Evolutionary conservation across 2,113 vertebrate genomes (phyloP).

Genomic region (Pygoscelis antarcticus): DNA sequence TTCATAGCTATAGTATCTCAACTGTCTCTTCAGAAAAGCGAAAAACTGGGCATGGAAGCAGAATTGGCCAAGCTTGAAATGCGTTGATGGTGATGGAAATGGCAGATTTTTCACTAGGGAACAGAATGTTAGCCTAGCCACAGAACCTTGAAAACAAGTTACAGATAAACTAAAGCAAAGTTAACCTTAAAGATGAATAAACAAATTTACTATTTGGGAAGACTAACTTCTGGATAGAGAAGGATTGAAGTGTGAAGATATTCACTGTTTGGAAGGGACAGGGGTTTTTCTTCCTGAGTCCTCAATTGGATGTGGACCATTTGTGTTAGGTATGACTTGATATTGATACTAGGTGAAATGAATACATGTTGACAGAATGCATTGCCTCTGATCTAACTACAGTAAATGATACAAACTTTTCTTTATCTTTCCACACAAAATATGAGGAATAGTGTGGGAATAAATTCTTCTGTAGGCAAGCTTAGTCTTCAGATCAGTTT

Average conservation of each 20-base stretch:
- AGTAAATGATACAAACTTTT: not conserved
- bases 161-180: not conserved
- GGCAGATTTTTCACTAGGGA: not conserved
- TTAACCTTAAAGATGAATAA: not conserved
- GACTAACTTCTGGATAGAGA: not conserved
- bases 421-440: not conserved
- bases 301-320: not conserved
- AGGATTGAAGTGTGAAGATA: not conserved
- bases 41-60: not conserved
- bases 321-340: not conserved
- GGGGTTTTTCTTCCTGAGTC: not conserved
- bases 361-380: not conserved
- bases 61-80: not conserved
- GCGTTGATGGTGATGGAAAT: not conserved
- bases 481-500: not conserved
- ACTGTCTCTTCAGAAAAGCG: not conserved
- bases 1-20: not conserved
- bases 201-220: not conserved
- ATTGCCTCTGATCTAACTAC: not conserved
- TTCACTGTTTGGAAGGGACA: not conserved
- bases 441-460: not conserved
- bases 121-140: not conserved
- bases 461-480: not conserved
- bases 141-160: not conserved
- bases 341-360: rapidly evolving